Evolutionary conservation across 1,140 invertebrate genomes (phyloP), one percentile per base, ranked within the genome.

Genomic region (Lucilia cuprina): DNA sequence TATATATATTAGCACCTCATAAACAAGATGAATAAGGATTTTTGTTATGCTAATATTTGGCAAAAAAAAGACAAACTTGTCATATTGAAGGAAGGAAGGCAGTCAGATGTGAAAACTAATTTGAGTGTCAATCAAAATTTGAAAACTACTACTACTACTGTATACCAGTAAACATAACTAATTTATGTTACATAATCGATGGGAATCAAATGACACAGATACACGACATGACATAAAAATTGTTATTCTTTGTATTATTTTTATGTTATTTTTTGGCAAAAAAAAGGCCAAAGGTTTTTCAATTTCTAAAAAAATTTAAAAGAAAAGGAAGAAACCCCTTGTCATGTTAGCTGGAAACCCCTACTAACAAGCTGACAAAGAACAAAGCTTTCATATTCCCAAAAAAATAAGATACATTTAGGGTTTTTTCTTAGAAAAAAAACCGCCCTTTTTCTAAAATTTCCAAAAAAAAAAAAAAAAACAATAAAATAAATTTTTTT

Each of bases 61-160:
- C 35, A 78, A 2, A 47, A 49, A 41, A 78, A 30, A 30, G 25
- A 30, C 41, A 41, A 41, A 41, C 41, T 41, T 41, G 41, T 41
- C 41, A 41, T 41, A 5, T 30, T 41, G 41, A 41, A 41, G 41
- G 41, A 41, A 41, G 25, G 25, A 41, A 41, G 41, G 1, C 25
- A 41, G 10, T 41, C 5, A 41, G 10, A 41, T 8, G 25, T 30
- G 10, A 80, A 21, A 34, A 47, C 88, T 89, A 89, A 89, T 89
- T 89, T 87, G 87, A 86, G 85, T 89, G 88, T 89, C 88, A 89
- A 89, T 89, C 88, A 89, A 88, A 84, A 50, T 82, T 75, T 50
- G 80, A 84, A 21, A 30, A 30, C 25, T 30, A 30, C 25, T 30
- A 70, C n/a, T n/a, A n/a, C n/a, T n/a, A n/a, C n/a, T n/a, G 19